Evolutionary conservation across 2,797 vertebrate species (phyloP), one percentile per base, ranked within the genome.

Genomic region (Argyrosomus regius): DNA sequence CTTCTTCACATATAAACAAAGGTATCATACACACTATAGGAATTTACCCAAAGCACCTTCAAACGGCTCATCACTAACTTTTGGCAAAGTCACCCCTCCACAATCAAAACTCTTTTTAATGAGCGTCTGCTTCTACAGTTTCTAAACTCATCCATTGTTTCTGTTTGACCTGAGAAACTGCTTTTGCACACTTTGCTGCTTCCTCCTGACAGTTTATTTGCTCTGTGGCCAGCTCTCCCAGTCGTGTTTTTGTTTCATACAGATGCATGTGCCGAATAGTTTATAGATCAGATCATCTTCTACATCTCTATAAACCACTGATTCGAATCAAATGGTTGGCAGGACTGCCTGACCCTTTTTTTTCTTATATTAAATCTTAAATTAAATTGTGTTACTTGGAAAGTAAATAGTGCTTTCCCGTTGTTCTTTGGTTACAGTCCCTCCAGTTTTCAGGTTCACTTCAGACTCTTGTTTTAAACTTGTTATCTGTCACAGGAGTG

Each of bases 1-100:
- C 87, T 97, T 98, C 93, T 95, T 97, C 48, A 91, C 95, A 75
- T 95, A 96, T 60, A 98, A 97, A 92, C 92, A 96, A 0, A 96
- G 97, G 58, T 97, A 31, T 69, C 6, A 41, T n/a, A 68, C 10
- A 22, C 1, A 3, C 5, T 52, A 2, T 8, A 16, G 11, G 7
- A 60, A 16, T 70, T 45, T 3, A n/a, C 20, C 18, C 24, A 1
- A 35, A 43, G 43, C 7, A n/a, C 14, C 39, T 49, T 39, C 17
- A 41, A 1, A 60, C 12, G 52, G 31, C 43, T 26, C 26, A 31
- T 35, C 5, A 7, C 3, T 10, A 53, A 5, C 39, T 28, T 17
- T 13, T 73, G 50, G 11, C 16, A n/a, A 31, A 64, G 3, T 43
- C 39, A 7, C 7, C 3, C 14, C 9, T 31, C 35, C 39, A 56